Conservation (phyloP, 2,888 invertebrate species). For the Drosophila quinaria region DNA sequence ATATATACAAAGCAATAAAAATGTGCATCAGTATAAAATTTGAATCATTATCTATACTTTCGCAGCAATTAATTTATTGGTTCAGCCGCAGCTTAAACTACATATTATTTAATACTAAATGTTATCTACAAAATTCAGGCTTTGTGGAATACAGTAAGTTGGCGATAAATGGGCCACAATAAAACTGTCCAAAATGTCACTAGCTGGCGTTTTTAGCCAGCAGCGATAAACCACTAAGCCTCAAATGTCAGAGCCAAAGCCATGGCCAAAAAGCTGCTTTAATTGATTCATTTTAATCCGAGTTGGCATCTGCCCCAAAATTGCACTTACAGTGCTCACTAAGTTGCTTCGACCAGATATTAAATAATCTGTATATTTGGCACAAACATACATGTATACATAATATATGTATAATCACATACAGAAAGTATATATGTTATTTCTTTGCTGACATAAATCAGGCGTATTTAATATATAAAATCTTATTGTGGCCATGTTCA, state of each 20-base stretch:
- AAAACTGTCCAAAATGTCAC: conserved; percentile 75
- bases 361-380: conserved; percentile 27
- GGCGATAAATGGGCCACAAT: conserved; percentile 55
- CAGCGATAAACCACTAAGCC: conserved; percentile 47
- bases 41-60: background rate
- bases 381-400: background rate
- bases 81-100: background rate
- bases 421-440: conserved; percentile 6
- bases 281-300: conserved; percentile 69
- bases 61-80: background rate
- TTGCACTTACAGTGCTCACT: conserved; percentile 28
- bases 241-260: conserved; percentile 51
- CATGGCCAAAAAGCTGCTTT: conserved; percentile 53
- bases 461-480: conserved; percentile 37
- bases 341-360: conserved; percentile 25
- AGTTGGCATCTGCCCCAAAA: conserved; percentile 47
- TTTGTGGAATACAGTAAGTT: conserved; percentile 28
- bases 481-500: conserved; percentile 10
- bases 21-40: background rate
- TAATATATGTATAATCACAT: background rate
- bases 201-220: conserved; percentile 20
- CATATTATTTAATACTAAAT: conserved; percentile 20
- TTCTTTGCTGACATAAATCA: conserved; percentile 36
- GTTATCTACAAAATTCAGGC: conserved; percentile 10
- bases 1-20: too few relatives aligned